phyloP scores from a whole-genome alignment of 2,113 vertebrate genomes.

The Bubo scandiacus region DNA sequence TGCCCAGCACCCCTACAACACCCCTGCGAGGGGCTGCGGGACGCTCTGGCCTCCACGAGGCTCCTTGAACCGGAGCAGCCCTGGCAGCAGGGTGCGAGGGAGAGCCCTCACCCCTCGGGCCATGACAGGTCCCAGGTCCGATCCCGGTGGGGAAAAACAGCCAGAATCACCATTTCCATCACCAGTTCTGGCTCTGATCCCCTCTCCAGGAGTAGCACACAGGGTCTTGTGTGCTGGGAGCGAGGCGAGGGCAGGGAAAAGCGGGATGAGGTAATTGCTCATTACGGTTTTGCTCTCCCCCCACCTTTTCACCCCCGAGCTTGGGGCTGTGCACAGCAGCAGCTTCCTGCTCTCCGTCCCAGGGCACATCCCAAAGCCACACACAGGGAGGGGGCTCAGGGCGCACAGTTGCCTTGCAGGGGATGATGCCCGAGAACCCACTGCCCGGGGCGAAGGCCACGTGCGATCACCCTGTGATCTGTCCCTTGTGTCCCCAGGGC shows the following conservation, averaged over 20 bases:
- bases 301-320: neutral
- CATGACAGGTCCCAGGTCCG: neutral
- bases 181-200: neutral
- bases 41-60: fast-evolving
- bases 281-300: neutral
- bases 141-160: neutral
- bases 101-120: neutral
- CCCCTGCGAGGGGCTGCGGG: too few species aligned
- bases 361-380: neutral
- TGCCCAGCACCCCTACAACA: neutral
- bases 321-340: fast-evolving
- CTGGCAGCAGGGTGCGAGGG: neutral
- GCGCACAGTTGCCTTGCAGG: neutral
- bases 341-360: neutral
- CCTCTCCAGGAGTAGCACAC: neutral
- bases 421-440: neutral
- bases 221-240: fast-evolving
- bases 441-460: neutral
- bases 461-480: fast-evolving
- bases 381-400: fast-evolving
- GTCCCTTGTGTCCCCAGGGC: neutral
- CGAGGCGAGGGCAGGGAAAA: neutral
- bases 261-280: neutral
- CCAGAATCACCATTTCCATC: neutral
- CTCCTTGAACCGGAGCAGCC: neutral